A percentile compares a stretch with the other conserved stretches of the same genome.
Conservation (phyloP, 1,140 invertebrate genomes). For the Diorhabda elongata region DNA sequence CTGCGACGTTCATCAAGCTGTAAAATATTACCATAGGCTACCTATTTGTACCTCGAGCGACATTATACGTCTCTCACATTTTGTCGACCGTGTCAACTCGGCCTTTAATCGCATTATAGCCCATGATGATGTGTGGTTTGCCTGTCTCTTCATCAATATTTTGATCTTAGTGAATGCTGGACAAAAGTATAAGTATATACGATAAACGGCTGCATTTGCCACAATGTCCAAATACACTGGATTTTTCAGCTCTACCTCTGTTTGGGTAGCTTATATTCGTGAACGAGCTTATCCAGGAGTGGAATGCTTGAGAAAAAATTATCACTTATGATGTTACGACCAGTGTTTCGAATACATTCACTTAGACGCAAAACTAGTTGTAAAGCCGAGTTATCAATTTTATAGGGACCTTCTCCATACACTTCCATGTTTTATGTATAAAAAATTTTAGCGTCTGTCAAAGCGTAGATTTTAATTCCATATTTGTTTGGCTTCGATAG, state of each 20-base stretch:
- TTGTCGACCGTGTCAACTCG: constrained; percentile 13
- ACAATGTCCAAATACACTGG: constrained; percentile 27
- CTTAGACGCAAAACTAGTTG: constrained; percentile 36
- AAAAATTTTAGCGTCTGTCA: neutral
- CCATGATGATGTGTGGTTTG: neutral
- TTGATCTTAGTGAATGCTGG: constrained; percentile 35
- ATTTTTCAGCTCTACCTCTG: constrained; percentile 3
- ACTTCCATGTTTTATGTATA: constrained; percentile 32
- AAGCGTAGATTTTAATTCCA: too few species aligned
- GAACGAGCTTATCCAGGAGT: constrained; percentile 27
- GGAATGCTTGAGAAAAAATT: constrained; percentile 41
- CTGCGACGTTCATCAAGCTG: constrained; percentile 13
- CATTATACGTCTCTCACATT: constrained; percentile 8
- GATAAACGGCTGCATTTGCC: constrained; percentile 27
- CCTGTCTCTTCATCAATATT: constrained; percentile 32
- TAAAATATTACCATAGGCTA: constrained; percentile 18
- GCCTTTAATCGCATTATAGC: too few species aligned
- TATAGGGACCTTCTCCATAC: constrained; percentile 32
- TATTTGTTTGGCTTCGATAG: neutral
- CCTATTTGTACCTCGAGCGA: neutral
- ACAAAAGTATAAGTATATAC: constrained; percentile 38
- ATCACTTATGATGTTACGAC: constrained; percentile 41
- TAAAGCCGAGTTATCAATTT: constrained; percentile 22
- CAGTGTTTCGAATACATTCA: constrained; percentile 31
- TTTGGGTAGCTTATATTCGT: constrained; percentile 23